A percentile compares a stretch with the other conserved stretches of the same genome.
phyloP scores from a whole-genome alignment of 2,888 invertebrate genomes.

The Mylabris sibirica region DNA sequence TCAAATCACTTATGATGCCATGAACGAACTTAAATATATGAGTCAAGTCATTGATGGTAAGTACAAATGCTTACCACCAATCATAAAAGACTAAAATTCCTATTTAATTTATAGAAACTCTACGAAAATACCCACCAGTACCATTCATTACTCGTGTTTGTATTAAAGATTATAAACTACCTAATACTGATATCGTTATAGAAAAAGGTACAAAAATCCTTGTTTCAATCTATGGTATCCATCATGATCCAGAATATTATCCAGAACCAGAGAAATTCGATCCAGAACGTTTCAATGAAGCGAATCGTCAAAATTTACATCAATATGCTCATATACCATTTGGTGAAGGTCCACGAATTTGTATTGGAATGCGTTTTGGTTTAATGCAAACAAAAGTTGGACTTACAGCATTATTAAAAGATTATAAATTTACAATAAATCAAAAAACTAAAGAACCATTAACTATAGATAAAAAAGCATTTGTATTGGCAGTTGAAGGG shows the following conservation, averaged over 20 bases:
- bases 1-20: constrained; percentile 40
- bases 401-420: constrained; percentile 42
- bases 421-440: constrained; percentile 44
- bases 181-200: constrained; percentile 46
- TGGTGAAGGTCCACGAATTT: too few species aligned
- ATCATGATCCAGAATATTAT: too few species aligned
- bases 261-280: too few species aligned
- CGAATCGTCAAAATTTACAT: too few species aligned
- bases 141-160: constrained; percentile 38
- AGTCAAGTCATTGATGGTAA: constrained; percentile 40
- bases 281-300: too few species aligned
- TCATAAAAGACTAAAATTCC: too few species aligned
- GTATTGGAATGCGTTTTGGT: constrained; percentile 55
- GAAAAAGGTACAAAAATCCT: constrained; percentile 48
- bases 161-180: constrained; percentile 45
- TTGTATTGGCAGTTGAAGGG: constrained; percentile 31
- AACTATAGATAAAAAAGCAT: constrained; percentile 10
- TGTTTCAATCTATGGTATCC: constrained; percentile 49
- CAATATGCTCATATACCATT: too few species aligned
- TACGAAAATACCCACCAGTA: constrained; percentile 53
- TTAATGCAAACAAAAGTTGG: constrained; percentile 52
- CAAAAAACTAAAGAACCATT: constrained; percentile 39
- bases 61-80: not conserved
- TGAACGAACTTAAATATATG: constrained; percentile 41
- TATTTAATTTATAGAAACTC: constrained; percentile 45